phyloP scores from a whole-genome alignment of 2,113 vertebrate genomes.

The Mystacornis crossleyi region DNA sequence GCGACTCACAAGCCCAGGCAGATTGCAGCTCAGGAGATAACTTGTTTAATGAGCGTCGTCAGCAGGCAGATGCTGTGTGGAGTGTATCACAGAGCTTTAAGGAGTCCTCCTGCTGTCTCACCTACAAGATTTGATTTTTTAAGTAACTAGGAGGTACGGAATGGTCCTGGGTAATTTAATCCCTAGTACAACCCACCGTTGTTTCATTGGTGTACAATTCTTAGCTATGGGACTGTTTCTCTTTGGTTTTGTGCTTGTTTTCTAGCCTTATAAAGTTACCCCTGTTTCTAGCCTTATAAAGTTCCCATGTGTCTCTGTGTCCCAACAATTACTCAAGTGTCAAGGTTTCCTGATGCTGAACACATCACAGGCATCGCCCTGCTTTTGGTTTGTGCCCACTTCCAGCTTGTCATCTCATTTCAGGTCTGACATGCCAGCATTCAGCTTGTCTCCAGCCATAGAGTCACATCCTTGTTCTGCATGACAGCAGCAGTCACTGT shows the following conservation, averaged over 20 bases:
- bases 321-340: not conserved
- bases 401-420: not conserved
- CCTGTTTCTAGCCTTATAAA: not conserved
- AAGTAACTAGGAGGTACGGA: not conserved
- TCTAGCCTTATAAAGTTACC: not conserved
- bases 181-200: rapidly evolving
- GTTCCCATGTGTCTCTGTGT: not conserved
- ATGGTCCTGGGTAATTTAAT: not conserved
- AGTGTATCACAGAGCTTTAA: not conserved
- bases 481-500: rapidly evolving
- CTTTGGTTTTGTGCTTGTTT: not conserved
- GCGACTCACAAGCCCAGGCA: not conserved
- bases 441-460: not conserved
- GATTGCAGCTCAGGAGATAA: not conserved
- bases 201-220: not conserved
- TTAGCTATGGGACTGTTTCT: not conserved
- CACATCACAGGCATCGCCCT: not conserved
- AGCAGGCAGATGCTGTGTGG: not conserved
- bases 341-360: not conserved
- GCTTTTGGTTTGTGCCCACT: not conserved
- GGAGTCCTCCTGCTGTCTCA: not conserved
- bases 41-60: not conserved
- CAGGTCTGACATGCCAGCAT: not conserved
- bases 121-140: not conserved
- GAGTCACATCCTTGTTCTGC: not conserved